Evolutionary conservation across 2,888 invertebrate species (phyloP).

Genomic region (Diabrotica balteata): DNA sequence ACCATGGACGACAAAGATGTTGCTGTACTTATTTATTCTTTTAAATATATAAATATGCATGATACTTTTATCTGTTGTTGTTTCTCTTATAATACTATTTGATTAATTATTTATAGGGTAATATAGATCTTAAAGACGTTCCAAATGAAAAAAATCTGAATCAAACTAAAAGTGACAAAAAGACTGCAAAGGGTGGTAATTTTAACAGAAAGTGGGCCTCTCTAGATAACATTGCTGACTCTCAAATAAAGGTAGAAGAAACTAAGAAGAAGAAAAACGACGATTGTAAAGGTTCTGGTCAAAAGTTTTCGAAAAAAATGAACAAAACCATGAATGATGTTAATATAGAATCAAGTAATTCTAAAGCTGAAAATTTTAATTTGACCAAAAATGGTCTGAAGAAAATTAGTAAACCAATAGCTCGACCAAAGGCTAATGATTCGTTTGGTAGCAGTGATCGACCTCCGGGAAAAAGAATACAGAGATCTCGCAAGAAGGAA

Average conservation of each 20-base stretch:
- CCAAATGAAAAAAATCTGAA: conserved; percentile 49
- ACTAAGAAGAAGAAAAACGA: conserved; percentile 53
- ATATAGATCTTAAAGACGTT: conserved; percentile 44
- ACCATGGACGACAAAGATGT: too few relatives aligned
- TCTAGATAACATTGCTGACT: conserved; percentile 63
- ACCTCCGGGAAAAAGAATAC: conserved; percentile 63
- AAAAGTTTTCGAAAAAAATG: conserved; percentile 58
- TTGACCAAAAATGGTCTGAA: conserved; percentile 51
- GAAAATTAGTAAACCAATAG: conserved; percentile 50
- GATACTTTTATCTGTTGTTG: too few relatives aligned
- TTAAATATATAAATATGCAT: too few relatives aligned
- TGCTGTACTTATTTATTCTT: too few relatives aligned
- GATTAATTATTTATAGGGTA: conserved; percentile 1
- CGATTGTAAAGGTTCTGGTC: conserved; percentile 62
- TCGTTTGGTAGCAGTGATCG: conserved; percentile 50
- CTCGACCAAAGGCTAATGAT: conserved; percentile 50
- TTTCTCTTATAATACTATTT: too few relatives aligned
- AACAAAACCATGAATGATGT: conserved; percentile 55
- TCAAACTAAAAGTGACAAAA: conserved; percentile 55
- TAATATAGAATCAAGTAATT: conserved; percentile 49
- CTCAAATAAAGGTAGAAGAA: conserved; percentile 58
- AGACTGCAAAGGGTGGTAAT: conserved; percentile 58
- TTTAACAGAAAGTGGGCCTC: conserved; percentile 68
- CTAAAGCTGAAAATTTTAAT: conserved; percentile 50
- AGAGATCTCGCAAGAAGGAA: conserved; percentile 63